These are phyloP conservation scores for Notodonta dromedarius DNA, from an alignment of 2,888 invertebrate genomes.

Conservation along the genomic window DNA sequence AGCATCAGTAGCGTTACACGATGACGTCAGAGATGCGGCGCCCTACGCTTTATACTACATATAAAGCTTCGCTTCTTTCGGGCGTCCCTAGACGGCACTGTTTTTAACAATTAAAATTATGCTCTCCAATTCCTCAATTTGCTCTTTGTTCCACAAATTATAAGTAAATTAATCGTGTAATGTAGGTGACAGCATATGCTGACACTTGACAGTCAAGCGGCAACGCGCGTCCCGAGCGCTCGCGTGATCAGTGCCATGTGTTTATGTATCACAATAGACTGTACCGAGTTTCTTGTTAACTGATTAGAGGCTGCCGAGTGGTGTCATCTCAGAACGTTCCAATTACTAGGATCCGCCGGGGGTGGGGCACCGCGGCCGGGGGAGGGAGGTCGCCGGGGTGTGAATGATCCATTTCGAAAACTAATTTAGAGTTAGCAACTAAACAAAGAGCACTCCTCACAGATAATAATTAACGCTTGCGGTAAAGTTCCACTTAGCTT, in stretches of 20 bases:
- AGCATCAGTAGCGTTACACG: no score
- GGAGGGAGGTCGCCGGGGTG: slow-evolving; percentile 67
- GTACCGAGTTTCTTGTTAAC: slow-evolving; percentile 80
- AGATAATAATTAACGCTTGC: slow-evolving; percentile 85
- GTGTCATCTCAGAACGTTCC: slow-evolving; percentile 84
- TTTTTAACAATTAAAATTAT: no score
- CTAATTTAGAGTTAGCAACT: slow-evolving; percentile 85
- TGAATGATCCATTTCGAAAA: slow-evolving; percentile 85
- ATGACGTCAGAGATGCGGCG: no score
- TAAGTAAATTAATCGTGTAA: background rate
- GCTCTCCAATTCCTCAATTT: no score
- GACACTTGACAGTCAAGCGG: slow-evolving; percentile 21
- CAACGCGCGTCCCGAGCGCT: background rate
- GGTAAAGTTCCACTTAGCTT: slow-evolving; percentile 82
- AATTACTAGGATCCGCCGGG: slow-evolving; percentile 73
- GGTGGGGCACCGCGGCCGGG: slow-evolving; percentile 43
- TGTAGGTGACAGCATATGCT: slow-evolving; percentile 16
- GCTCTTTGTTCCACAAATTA: background rate
- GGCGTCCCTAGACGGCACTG: no score
- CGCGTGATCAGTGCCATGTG: slow-evolving; percentile 48
- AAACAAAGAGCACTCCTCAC: slow-evolving; percentile 84
- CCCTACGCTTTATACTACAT: no score
- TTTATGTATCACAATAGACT: slow-evolving; percentile 69
- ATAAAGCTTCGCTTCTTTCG: no score
- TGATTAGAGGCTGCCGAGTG: slow-evolving; percentile 80